A percentile compares a stretch with the other conserved stretches of the same genome.
These are phyloP conservation scores for Plutella xylostella DNA, from an alignment of 2,888 invertebrate genomes.

Conservation along the genomic window DNA sequence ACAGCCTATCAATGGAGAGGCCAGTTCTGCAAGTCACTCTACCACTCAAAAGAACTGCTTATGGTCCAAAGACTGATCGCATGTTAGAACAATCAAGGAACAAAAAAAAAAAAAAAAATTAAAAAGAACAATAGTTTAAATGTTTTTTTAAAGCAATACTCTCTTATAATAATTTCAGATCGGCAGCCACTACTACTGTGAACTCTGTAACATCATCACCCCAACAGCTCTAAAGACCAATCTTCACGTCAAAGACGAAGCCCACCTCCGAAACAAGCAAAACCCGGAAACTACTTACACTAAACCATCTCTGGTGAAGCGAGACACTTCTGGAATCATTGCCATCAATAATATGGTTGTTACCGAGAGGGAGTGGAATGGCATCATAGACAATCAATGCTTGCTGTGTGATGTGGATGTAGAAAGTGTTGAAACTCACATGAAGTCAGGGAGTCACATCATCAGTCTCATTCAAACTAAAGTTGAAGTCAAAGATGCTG, in stretches of 20 bases:
- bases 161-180: constrained; percentile 32
- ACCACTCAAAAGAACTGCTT: no score
- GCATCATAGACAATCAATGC: constrained; percentile 29
- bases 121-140: no score
- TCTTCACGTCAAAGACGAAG: constrained; percentile 26
- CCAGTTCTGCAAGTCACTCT: no score
- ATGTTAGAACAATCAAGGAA: no score
- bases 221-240: constrained; percentile 17
- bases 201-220: constrained; percentile 30
- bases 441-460: constrained; percentile 25
- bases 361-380: constrained; percentile 32
- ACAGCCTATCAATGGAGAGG: no score
- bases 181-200: constrained; percentile 32
- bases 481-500: constrained; percentile 19
- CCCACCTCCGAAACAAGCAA: constrained; percentile 27
- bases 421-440: constrained; percentile 22
- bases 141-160: no score
- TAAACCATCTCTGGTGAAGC: constrained; percentile 18
- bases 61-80: no score
- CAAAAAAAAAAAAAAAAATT: no score
- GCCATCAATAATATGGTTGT: constrained; percentile 25
- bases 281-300: constrained; percentile 16
- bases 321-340: constrained; percentile 21
- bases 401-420: constrained; percentile 27
- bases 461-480: constrained; percentile 29